Percentiles rank a stretch among this genome's conserved stretches.
These are phyloP conservation scores for Hydrozoanthus gracilis DNA, from an alignment of 92 coral and sea anemone species.

Conservation along the genomic window DNA sequence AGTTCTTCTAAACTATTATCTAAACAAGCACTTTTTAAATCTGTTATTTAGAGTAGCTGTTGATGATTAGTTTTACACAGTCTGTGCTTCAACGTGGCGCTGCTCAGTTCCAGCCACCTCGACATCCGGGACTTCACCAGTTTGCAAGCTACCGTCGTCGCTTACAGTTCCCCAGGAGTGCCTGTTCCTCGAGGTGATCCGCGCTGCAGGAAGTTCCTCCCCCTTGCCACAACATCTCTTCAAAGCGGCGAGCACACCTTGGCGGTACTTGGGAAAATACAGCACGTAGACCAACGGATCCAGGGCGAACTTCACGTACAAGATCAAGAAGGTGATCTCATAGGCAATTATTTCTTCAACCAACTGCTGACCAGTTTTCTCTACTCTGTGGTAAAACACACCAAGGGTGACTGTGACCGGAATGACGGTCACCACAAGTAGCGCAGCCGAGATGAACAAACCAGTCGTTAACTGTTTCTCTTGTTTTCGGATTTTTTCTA, in stretches of 20 bases:
- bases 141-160: not conserved
- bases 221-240: not conserved
- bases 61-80: not conserved
- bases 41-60: no score
- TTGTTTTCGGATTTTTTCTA: constrained; percentile 53
- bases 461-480: constrained; percentile 79
- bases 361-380: not conserved
- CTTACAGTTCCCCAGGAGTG: constrained; percentile 48
- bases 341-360: constrained; percentile 47
- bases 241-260: constrained; percentile 36
- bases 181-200: constrained; percentile 7
- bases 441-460: constrained; percentile 64
- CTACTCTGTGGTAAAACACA: constrained; percentile 22
- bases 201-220: constrained; percentile 12
- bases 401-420: constrained; percentile 62
- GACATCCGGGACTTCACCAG: constrained; percentile 27
- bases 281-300: constrained; percentile 77
- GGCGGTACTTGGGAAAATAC: constrained; percentile 74
- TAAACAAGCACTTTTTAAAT: no score
- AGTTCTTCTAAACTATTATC: no score
- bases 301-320: constrained; percentile 69
- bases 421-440: constrained; percentile 70
- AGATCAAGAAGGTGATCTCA: constrained; percentile 47
- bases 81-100: not conserved
- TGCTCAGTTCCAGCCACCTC: constrained; percentile 10